These are phyloP conservation scores for Steromphala cineraria DNA, from an alignment of 2,888 invertebrate genomes.

Conservation along the genomic window DNA sequence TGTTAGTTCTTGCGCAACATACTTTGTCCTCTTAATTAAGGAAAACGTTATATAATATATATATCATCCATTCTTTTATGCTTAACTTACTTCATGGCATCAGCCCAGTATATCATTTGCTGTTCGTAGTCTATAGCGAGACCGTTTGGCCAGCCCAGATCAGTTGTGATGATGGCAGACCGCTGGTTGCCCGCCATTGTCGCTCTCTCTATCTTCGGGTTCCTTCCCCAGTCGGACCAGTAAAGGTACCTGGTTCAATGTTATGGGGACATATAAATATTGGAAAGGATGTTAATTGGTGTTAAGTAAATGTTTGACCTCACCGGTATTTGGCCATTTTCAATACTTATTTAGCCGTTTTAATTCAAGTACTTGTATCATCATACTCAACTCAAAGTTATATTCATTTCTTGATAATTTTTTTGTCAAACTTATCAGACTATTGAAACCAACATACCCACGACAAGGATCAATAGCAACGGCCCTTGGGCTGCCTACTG, in stretches of 20 bases:
- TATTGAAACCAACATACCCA: conserved; percentile 77
- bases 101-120: conserved; percentile 91
- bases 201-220: conserved; percentile 89
- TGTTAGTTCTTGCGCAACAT: too few species aligned
- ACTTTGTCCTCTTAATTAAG: not conserved
- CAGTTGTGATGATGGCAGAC: conserved; percentile 90
- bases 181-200: conserved; percentile 97
- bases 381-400: too few species aligned
- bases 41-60: not conserved
- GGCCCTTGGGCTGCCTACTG: conserved; percentile 94
- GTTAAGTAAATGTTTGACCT: too few species aligned
- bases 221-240: conserved; percentile 96
- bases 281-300: too few species aligned
- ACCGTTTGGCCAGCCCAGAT: conserved; percentile 95
- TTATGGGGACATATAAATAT: not conserved
- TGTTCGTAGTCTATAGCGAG: conserved; percentile 97
- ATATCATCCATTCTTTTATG: too few species aligned
- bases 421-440: too few species aligned
- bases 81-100: conserved; percentile 84
- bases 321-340: too few species aligned
- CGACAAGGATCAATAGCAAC: conserved; percentile 98
- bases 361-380: too few species aligned
- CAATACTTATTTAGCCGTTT: too few species aligned
- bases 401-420: too few species aligned
- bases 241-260: conserved; percentile 82